phyloP scores from a whole-genome alignment of 2,888 invertebrate genomes.

The Atethmia centrago region DNA sequence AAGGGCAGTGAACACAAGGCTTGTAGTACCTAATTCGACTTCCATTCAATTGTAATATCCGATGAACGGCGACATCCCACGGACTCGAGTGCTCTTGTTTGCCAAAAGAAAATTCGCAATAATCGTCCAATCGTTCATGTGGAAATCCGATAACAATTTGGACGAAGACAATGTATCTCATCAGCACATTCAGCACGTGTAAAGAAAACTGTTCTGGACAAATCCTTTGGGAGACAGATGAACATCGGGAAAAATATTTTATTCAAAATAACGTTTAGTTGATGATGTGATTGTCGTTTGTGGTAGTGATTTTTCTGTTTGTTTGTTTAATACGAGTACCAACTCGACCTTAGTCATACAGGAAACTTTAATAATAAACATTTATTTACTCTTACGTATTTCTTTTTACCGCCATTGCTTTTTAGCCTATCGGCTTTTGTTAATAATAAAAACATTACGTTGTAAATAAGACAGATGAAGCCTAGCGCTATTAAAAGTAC shows the following conservation, averaged over 20 bases:
- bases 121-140: conserved; percentile 54
- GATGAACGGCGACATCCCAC: conserved; percentile 31
- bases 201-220: conserved; percentile 40
- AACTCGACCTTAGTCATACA: neutral
- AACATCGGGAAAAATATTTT: conserved; percentile 30
- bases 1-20: conserved; percentile 33
- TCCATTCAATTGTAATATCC: conserved; percentile 50
- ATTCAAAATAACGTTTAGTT: neutral
- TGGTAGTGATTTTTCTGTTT: neutral
- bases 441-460: no score
- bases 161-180: conserved; percentile 23
- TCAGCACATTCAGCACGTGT: conserved; percentile 34
- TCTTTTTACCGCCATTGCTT: no score
- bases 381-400: neutral
- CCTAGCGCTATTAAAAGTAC: no score
- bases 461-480: no score
- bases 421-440: no score
- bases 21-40: conserved; percentile 55
- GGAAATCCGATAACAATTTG: conserved; percentile 58
- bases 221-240: conserved; percentile 18
- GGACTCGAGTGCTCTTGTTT: conserved; percentile 34
- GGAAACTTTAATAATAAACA: neutral
- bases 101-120: conserved; percentile 57
- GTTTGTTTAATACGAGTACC: neutral
- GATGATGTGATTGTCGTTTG: neutral